phyloP scores from a whole-genome alignment of 1,140 invertebrate species.

The Pseudomyrmex flavicornis region DNA sequence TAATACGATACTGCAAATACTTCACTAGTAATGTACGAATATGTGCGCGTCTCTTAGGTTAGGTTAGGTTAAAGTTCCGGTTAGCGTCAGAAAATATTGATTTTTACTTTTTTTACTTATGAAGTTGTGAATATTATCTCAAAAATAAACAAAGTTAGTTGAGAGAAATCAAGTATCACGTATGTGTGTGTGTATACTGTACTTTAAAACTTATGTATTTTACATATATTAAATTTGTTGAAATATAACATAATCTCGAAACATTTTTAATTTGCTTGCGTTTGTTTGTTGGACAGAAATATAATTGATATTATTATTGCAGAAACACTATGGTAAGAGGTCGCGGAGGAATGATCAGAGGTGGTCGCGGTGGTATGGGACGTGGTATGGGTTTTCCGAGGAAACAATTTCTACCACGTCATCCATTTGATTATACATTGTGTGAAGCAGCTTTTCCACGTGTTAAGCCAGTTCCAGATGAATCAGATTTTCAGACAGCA shows the following conservation, averaged over 20 bases:
- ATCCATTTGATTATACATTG: slow-evolving; percentile 95
- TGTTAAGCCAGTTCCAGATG: slow-evolving; percentile 92
- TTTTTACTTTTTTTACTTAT: too few species aligned
- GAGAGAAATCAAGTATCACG: too few species aligned
- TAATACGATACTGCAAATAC: not conserved
- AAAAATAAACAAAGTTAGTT: not conserved
- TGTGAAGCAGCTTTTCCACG: slow-evolving; percentile 95
- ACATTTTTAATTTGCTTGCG: not conserved
- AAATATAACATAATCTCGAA: not conserved
- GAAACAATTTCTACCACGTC: slow-evolving; percentile 92
- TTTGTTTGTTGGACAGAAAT: not conserved
- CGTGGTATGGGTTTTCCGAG: slow-evolving; percentile 88
- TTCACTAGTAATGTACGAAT: not conserved
- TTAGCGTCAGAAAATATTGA: too few species aligned
- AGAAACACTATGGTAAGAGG: slow-evolving; percentile 85
- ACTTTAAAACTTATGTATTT: slow-evolving; percentile 4
- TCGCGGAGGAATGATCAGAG: slow-evolving; percentile 86
- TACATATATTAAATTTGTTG: not conserved
- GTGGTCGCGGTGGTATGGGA: slow-evolving; percentile 88
- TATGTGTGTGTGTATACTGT: not conserved
- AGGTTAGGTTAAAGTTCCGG: too few species aligned
- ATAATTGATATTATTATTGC: slow-evolving; percentile 2
- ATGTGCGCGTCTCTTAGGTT: not conserved
- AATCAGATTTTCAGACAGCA: slow-evolving; percentile 69
- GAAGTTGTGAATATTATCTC: too few species aligned